Evolutionary conservation across 2,888 invertebrate genomes (phyloP), one percentile per base, ranked within the genome.

Genomic region (Diaphora mendica): DNA sequence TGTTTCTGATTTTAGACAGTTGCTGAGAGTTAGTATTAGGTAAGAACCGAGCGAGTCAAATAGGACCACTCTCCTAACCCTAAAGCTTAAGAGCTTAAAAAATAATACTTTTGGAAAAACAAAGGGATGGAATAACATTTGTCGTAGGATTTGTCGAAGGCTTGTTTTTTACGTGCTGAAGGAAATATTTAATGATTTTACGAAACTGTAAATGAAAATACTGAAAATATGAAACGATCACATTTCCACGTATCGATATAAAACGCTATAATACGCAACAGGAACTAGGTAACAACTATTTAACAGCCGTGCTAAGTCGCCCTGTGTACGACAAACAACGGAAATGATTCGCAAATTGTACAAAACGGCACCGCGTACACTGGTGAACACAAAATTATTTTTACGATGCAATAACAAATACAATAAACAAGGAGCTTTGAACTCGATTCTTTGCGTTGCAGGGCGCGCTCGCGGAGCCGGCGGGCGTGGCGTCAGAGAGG

Each of bases 351-450:
- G 68, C 73, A 76, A 72, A 75, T 84, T 86, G 86, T 83, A 84
- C 77, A 82, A 81, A 76, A 79, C 75, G 78, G 81, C 80, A 76
- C 77, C 77, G 79, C 78, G 73, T 81, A 79, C 74, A 71, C 76
- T 71, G 70, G 65, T 76, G 73, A 79, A 82, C 74, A 80, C 79
- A 83, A 81, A 82, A 79, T 77, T 76, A 77, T 81, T 86, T 72
- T 91, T 88, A 91, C 89, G 91, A 90, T 79, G 87, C 84, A 87
- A 85, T 89, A 88, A 83, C 79, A 84, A 84, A 51, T 39, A 69
- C 69, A 69, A 59, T 69, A 88, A 89, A 88, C 84, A 87, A 81
- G 77, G 86, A 87, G 84, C 87, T 90, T 89, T 87, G 86, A 88
- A 87, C 85, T 82, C 75, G 77, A 17, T 23, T 7, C 77, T 76